Evolutionary conservation across 2,888 invertebrate species (phyloP), one percentile per base, ranked within the genome.

Genomic region (Melanostoma scalare): DNA sequence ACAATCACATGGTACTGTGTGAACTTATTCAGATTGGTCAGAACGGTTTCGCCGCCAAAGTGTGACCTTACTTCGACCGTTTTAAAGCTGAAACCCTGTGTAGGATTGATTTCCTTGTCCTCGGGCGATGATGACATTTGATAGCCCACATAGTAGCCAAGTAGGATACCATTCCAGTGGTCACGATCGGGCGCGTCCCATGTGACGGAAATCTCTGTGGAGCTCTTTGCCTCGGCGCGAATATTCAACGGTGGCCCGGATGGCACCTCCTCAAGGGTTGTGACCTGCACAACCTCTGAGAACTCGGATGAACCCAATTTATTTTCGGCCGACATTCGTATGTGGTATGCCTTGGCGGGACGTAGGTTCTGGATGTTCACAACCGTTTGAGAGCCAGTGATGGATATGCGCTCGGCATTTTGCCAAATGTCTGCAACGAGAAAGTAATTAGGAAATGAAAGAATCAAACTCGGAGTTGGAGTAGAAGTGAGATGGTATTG

Each of bases 171-270:
- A 89, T 97, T 96, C 96, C 97, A 97, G 80, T 95, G 93, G 89
- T 96, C 96, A 87, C 95, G 93, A 88, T 95, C 94, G 31, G 97
- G 97, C 38, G 97, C 96, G 90, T 96, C 96, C 97, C 97, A 97
- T 65, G 94, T 95, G 55, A 97, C 95, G 84, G 95, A 94, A 79
- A 97, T 93, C 91, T 96, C 96, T 0, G 96, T 96, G 5, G 96
- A 96, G 90, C 96, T 96, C 90, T 96, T 95, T 0, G 97, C 94
- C 91, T 96, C 96, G 52, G 96, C 96, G 87, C 95, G 93, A 71
- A 97, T 94, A 89, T 96, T 96, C 86, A 95, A 89, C 5, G 97
- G 96, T 38, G 96, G 94, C 0, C 96, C 97, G 87, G 95, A 96
- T 0, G 96, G 96, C 68, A 95, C 95, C 94, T 96, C 96, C 92